Percentiles rank a stretch among this genome's conserved stretches.
Evolutionary conservation across 2,113 vertebrate species (phyloP).

Genomic region (Sprattus sprattus): DNA sequence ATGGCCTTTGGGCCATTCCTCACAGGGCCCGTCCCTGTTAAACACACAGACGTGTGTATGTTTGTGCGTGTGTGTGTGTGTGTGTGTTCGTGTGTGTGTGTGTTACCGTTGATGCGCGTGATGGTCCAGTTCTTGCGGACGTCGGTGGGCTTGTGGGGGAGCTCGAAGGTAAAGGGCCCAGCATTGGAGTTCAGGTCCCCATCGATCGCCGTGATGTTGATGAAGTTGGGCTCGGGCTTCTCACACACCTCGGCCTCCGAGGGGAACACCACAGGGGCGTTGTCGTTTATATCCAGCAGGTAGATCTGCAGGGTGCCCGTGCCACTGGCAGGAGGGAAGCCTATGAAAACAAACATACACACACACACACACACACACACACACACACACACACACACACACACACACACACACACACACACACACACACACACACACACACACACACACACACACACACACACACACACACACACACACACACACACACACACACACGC

Average conservation of each 20-base stretch:
- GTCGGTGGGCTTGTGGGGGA: slow-evolving; percentile 78
- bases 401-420: slow-evolving; percentile 29
- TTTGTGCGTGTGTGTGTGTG: slow-evolving; percentile 2
- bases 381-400: slow-evolving; percentile 16
- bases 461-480: slow-evolving; percentile 25
- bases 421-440: slow-evolving; percentile 16
- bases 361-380: slow-evolving; percentile 27
- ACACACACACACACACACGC: slow-evolving; percentile 23
- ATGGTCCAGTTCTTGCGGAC: slow-evolving; percentile 95
- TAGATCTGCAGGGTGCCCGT: slow-evolving; percentile 92
- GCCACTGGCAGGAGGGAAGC: slow-evolving; percentile 85
- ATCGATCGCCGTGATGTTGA: slow-evolving; percentile 95
- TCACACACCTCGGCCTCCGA: slow-evolving; percentile 90
- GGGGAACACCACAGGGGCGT: slow-evolving; percentile 89
- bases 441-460: slow-evolving; percentile 27
- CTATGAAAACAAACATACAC: slow-evolving; percentile 63
- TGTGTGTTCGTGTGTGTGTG: not conserved
- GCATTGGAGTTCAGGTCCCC: slow-evolving; percentile 93
- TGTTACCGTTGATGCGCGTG: slow-evolving; percentile 85
- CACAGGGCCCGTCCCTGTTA: not conserved
- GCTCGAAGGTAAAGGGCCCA: slow-evolving; percentile 92
- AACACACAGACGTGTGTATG: not conserved
- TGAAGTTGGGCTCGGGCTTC: slow-evolving; percentile 88
- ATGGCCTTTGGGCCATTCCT: not conserved
- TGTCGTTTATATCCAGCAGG: slow-evolving; percentile 95